Percentiles rank a stretch among this genome's conserved stretches.
Conservation (phyloP, 2,113 vertebrate species). For the Oreotragus oreotragus region DNA sequence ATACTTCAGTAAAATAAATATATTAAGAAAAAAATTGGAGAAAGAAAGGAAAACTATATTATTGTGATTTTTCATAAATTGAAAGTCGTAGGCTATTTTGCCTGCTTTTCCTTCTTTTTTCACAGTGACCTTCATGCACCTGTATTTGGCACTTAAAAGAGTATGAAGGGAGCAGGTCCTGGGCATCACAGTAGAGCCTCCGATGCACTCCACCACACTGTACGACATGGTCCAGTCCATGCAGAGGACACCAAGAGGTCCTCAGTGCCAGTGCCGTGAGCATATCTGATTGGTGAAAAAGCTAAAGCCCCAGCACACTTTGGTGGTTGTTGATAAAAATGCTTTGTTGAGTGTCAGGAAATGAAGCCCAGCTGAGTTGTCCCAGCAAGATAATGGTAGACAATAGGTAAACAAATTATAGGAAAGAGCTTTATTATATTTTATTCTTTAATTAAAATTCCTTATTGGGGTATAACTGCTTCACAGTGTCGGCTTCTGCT, state of each 20-base stretch:
- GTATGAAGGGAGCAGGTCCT: background rate
- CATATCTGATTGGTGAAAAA: background rate
- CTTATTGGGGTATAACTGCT: background rate
- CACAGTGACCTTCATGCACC: background rate
- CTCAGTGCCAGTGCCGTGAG: background rate
- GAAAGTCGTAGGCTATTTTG: background rate
- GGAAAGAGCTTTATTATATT: background rate
- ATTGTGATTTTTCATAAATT: background rate
- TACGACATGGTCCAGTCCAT: accelerated
- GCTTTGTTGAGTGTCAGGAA: background rate
- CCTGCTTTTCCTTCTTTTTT: background rate
- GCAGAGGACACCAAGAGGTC: background rate
- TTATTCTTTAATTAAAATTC: background rate
- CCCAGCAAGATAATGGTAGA: background rate
- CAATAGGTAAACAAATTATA: background rate
- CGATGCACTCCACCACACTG: accelerated
- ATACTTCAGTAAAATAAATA: background rate
- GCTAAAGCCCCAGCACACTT: background rate
- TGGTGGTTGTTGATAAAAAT: background rate
- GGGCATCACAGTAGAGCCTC: background rate
- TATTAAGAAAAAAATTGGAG: background rate
- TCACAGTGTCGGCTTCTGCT: background rate
- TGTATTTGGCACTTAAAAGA: background rate
- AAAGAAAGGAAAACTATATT: background rate
- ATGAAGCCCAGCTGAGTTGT: background rate